phyloP scores from a whole-genome alignment of 2,888 invertebrate species.

The Monoplex corrugatus region DNA sequence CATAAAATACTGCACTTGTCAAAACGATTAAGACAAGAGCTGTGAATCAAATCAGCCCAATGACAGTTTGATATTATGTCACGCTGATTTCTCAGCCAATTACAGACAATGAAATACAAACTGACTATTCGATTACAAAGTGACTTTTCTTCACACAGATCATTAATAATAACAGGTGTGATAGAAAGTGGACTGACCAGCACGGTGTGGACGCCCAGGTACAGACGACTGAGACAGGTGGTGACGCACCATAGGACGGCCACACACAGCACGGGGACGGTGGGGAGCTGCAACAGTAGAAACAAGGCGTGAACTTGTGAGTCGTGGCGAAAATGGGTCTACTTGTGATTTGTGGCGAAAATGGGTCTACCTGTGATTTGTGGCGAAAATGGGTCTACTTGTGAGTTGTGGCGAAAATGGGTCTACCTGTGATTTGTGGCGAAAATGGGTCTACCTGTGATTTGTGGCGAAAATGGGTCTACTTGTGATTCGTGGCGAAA shows the following conservation, averaged over 20 bases:
- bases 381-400: not conserved
- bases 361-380: not conserved
- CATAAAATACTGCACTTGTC: too few relatives aligned
- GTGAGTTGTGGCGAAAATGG: not conserved
- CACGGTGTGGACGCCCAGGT: conserved; percentile 73
- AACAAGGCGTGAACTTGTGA: not conserved
- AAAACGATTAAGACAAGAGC: too few relatives aligned
- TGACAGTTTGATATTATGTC: too few relatives aligned
- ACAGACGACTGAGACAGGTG: conserved; percentile 71
- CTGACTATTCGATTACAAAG: too few relatives aligned
- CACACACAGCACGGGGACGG: conserved; percentile 80
- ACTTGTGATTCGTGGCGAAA: too few relatives aligned
- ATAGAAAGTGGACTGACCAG: conserved; percentile 61
- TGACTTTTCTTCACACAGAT: too few relatives aligned
- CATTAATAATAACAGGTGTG: too few relatives aligned
- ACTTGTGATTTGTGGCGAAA: not conserved
- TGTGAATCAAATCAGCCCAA: too few relatives aligned
- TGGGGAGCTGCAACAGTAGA: conserved; percentile 82
- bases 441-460: not conserved
- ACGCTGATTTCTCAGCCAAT: too few relatives aligned
- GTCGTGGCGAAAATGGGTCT: too few relatives aligned
- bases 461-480: not conserved
- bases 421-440: too few relatives aligned
- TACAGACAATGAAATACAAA: too few relatives aligned
- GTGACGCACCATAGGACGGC: conserved; percentile 67